Percentiles rank a stretch among this genome's conserved stretches.
These are phyloP conservation scores for Elgaria multicarinata DNA, from an alignment of 2,113 vertebrate species.

Conservation along the genomic window DNA sequence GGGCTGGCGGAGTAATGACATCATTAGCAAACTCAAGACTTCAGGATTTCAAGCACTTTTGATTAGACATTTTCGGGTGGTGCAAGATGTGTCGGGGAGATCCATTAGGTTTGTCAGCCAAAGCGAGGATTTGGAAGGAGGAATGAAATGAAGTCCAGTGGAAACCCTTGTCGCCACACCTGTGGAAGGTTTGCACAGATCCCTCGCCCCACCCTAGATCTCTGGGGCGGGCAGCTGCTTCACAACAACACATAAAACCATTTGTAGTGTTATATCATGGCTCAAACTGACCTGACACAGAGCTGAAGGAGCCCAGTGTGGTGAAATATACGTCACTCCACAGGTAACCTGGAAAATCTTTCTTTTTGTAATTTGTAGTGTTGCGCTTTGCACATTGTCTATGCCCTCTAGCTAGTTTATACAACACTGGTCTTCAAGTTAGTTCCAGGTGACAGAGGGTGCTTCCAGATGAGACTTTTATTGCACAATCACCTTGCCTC, in stretches of 20 bases:
- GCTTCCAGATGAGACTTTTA: no score
- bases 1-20: conserved; percentile 36
- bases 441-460: no score
- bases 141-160: conserved; percentile 59
- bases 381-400: no score
- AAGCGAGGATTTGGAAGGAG: conserved; percentile 64
- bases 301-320: neutral
- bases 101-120: conserved; percentile 69
- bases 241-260: neutral
- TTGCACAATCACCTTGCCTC: no score
- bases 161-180: conserved; percentile 61
- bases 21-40: conserved; percentile 54
- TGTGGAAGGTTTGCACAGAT: conserved; percentile 50
- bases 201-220: neutral
- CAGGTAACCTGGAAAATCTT: no score
- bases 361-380: no score
- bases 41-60: conserved; percentile 67
- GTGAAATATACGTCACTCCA: no score
- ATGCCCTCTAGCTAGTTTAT: no score
- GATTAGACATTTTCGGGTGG: conserved; percentile 68
- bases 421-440: no score
- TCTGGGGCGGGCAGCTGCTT: neutral
- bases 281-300: neutral
- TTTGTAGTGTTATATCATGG: neutral
- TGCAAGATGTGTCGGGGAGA: conserved; percentile 60